Evolutionary conservation across 1,140 invertebrate species (phyloP).

Genomic region (Periplaneta americana): DNA sequence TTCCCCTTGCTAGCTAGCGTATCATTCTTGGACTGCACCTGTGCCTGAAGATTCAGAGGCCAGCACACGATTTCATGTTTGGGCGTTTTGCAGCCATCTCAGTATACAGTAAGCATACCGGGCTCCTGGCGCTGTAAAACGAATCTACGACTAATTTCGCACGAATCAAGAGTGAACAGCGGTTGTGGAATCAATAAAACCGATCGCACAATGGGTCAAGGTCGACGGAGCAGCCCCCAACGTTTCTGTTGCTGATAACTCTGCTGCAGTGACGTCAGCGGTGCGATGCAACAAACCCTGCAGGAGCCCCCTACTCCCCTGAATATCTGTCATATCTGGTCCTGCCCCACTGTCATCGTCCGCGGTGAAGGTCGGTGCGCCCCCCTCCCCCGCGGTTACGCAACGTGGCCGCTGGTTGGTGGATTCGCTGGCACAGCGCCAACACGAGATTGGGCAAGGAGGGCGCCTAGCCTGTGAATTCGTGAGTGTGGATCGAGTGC

Average conservation of each 20-base stretch:
- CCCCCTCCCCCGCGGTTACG: background rate
- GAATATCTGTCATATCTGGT: background rate
- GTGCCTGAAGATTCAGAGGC: too few relatives aligned
- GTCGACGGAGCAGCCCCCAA: too few relatives aligned
- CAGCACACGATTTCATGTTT: too few relatives aligned
- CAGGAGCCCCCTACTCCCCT: background rate
- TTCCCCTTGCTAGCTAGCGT: too few relatives aligned
- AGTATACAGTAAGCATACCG: too few relatives aligned
- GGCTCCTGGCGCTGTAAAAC: too few relatives aligned
- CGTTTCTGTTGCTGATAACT: background rate
- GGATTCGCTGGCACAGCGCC: background rate
- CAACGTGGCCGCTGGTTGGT: background rate
- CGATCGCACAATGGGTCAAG: background rate
- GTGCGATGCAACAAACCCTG: background rate
- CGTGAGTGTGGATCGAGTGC: too few relatives aligned
- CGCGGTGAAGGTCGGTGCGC: background rate
- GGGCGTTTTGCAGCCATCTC: too few relatives aligned
- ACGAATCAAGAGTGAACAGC: background rate
- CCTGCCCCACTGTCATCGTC: conserved; percentile 7
- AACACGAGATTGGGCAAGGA: too few relatives aligned
- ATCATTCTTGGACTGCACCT: too few relatives aligned
- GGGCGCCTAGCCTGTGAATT: too few relatives aligned
- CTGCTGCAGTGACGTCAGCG: background rate
- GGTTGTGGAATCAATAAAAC: background rate
- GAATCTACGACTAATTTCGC: too few relatives aligned